phyloP scores from a whole-genome alignment of 1,140 invertebrate genomes.

The Meloidogyne hapla region DNA sequence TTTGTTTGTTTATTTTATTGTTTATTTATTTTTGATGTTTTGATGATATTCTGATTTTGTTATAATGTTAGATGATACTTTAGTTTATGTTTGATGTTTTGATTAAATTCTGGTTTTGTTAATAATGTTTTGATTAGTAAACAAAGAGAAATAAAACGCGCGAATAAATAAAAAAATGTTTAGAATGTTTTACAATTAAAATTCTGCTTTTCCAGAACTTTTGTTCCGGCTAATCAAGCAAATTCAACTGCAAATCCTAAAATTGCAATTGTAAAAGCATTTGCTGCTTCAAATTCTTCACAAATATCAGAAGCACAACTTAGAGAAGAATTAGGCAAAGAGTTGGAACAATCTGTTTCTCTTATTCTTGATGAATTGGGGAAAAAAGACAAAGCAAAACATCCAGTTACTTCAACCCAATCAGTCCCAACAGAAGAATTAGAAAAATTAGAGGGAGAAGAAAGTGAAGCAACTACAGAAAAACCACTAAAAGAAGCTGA shows the following conservation, averaged over 20 bases:
- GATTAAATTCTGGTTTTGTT: too few species aligned
- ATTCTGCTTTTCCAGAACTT: not conserved
- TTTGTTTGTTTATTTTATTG: too few species aligned
- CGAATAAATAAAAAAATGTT: constrained; percentile 12
- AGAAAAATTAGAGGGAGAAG: not conserved
- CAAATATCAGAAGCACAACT: constrained; percentile 44
- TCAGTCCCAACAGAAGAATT: not conserved
- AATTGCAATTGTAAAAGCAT: constrained; percentile 37
- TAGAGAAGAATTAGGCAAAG: constrained; percentile 41
- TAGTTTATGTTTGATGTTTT: too few species aligned
- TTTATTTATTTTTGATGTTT: not conserved
- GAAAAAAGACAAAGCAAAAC: constrained; percentile 29
- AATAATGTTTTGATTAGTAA: too few species aligned
- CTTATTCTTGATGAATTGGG: constrained; percentile 49
- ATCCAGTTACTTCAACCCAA: not conserved
- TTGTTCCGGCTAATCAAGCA: not conserved
- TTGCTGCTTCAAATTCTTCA: constrained; percentile 48
- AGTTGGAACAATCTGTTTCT: constrained; percentile 47
- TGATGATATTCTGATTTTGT: not conserved
- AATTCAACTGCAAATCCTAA: not conserved
- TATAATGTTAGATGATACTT: not conserved
- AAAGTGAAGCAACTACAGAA: not conserved
- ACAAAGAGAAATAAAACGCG: not conserved
- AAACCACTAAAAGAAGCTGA: not conserved
- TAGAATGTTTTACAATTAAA: not conserved